These are phyloP conservation scores for Nephrotoma appendiculata DNA, from an alignment of 2,888 invertebrate genomes.

Conservation along the genomic window DNA sequence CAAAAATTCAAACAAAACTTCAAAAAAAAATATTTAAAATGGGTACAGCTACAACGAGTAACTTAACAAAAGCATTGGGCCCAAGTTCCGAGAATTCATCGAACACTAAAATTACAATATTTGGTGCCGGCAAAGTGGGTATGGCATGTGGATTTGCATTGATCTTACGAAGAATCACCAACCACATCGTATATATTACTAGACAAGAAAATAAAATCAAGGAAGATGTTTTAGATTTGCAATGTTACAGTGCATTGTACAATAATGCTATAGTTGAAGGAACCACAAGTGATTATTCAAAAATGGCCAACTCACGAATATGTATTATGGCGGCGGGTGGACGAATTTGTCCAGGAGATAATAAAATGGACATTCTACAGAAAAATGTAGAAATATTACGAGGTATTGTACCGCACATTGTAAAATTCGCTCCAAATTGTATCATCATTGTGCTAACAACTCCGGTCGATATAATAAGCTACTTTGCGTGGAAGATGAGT, in stretches of 20 bases:
- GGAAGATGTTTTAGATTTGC: background rate
- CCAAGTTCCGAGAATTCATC: too few species aligned
- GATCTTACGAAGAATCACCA: background rate
- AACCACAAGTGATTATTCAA: constrained; percentile 40
- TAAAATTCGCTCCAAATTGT: constrained; percentile 57
- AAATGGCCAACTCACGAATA: constrained; percentile 55
- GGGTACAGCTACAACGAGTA: too few species aligned
- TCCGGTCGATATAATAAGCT: constrained; percentile 77
- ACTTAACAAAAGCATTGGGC: too few species aligned
- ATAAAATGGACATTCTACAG: constrained; percentile 64
- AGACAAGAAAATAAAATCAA: background rate
- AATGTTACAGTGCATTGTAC: background rate
- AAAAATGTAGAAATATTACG: constrained; percentile 72
- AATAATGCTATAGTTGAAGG: background rate
- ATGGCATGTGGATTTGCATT: background rate
- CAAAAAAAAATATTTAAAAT: too few species aligned
- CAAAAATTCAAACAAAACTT: too few species aligned
- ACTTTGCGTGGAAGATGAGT: constrained; percentile 76
- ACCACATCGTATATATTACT: background rate
- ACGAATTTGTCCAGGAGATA: constrained; percentile 64
- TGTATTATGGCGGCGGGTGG: constrained; percentile 79
- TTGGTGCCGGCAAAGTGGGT: background rate
- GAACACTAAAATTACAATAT: background rate
- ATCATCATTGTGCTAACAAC: constrained; percentile 70
- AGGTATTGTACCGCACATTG: constrained; percentile 48